Evolutionary conservation across 2,113 vertebrate species (phyloP).

Genomic region (Probosciger aterrimus): DNA sequence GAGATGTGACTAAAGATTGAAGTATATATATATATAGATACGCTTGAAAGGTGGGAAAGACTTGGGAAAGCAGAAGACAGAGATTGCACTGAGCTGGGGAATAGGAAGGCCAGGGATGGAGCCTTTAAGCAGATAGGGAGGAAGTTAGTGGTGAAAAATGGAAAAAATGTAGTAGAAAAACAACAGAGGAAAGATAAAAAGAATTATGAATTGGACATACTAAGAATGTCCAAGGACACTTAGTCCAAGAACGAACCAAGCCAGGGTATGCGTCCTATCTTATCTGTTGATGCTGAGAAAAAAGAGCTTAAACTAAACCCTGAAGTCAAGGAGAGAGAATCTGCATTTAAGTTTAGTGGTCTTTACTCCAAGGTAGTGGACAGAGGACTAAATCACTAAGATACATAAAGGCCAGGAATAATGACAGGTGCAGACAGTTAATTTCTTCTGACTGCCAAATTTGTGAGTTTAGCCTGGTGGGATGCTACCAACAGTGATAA

Average conservation of each 20-base stretch:
- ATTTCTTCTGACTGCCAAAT: neutral
- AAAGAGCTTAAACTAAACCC: neutral
- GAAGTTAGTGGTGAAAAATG: neutral
- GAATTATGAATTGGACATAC: neutral
- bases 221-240: neutral
- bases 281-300: neutral
- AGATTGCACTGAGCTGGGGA: neutral
- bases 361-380: neutral
- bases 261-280: neutral
- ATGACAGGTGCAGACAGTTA: neutral
- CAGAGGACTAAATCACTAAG: neutral
- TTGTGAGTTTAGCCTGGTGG: neutral
- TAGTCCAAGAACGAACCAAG: neutral
- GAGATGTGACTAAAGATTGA: neutral
- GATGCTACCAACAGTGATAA: neutral
- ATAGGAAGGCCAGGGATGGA: neutral
- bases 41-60: neutral
- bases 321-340: neutral
- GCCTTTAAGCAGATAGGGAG: neutral
- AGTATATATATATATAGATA: neutral
- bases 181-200: neutral
- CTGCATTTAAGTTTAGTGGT: neutral
- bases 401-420: neutral
- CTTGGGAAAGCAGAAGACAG: neutral
- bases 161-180: neutral